phyloP scores from a whole-genome alignment of 1,140 invertebrate genomes.

The Anastrepha obliqua region DNA sequence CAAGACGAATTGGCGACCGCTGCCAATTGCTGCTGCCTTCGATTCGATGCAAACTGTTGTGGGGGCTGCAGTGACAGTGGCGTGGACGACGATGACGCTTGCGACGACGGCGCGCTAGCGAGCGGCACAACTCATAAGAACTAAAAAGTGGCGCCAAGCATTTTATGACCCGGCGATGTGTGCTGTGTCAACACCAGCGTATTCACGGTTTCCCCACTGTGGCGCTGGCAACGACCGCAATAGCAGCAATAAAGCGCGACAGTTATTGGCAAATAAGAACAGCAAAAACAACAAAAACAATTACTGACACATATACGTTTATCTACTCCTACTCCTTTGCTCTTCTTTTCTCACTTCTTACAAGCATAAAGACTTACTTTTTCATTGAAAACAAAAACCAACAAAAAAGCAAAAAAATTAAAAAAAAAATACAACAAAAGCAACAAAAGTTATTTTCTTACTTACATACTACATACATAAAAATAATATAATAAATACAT shows the following conservation, averaged over 20 bases:
- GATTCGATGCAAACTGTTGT: not conserved
- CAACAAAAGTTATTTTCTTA: constrained; percentile 23
- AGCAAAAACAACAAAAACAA: constrained; percentile 24
- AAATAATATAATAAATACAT: constrained; percentile 14
- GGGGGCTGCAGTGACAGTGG: too few species aligned
- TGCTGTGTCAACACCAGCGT: constrained; percentile 40
- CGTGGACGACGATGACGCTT: not conserved
- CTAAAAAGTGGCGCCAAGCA: constrained; percentile 55
- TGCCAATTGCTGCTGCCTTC: not conserved
- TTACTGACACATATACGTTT: constrained; percentile 35
- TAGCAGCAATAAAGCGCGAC: constrained; percentile 20
- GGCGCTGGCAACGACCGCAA: constrained; percentile 29
- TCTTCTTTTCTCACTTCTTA: constrained; percentile 23
- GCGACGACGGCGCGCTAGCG: not conserved
- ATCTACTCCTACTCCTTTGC: constrained; percentile 31
- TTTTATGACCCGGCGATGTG: constrained; percentile 34
- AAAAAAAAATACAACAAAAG: not conserved
- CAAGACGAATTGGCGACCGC: constrained; percentile 31
- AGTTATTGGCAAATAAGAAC: constrained; percentile 45
- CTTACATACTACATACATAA: constrained; percentile 8
- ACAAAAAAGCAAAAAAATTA: not conserved
- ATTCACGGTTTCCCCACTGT: not conserved
- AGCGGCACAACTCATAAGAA: not conserved
- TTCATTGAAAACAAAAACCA: not conserved
- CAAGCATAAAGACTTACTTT: not conserved